A percentile compares a stretch with the other conserved stretches of the same genome.
These are phyloP conservation scores for Eulithis testata DNA, from an alignment of 2,888 invertebrate species.

Conservation along the genomic window DNA sequence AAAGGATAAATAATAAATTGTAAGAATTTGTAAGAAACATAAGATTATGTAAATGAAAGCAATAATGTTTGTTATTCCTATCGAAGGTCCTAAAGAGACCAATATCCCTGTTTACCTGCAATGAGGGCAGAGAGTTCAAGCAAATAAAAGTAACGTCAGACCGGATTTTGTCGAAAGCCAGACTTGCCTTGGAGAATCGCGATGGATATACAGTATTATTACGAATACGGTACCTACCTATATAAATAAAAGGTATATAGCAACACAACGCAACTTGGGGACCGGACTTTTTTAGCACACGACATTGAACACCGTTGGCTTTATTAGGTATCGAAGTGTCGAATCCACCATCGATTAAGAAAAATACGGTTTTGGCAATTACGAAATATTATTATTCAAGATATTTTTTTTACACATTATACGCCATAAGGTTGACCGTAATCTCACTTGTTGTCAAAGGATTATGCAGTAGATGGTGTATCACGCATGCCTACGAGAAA, in stretches of 20 bases:
- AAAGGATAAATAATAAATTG: neutral
- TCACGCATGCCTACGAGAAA: neutral
- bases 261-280: constrained; percentile 47
- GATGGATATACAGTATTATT: constrained; percentile 37
- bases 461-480: no score
- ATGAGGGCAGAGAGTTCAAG: constrained; percentile 49
- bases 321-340: constrained; percentile 55
- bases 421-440: no score
- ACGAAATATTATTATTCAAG: neutral
- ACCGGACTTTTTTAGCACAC: constrained; percentile 66
- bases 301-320: constrained; percentile 61
- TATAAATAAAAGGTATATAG: constrained; percentile 46
- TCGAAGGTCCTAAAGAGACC: constrained; percentile 27
- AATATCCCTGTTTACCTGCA: constrained; percentile 46
- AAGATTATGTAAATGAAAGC: constrained; percentile 13
- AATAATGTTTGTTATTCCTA: constrained; percentile 26
- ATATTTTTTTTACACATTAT: neutral
- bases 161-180: constrained; percentile 65
- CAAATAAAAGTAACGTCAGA: constrained; percentile 58
- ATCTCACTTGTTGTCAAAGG: no score
- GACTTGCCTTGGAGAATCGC: constrained; percentile 61
- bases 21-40: neutral
- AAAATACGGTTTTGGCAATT: constrained; percentile 31
- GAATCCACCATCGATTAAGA: constrained; percentile 50
- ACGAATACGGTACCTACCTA: constrained; percentile 16